Conservation (phyloP, 1,140 invertebrate genomes). For the Pinna nobilis region DNA sequence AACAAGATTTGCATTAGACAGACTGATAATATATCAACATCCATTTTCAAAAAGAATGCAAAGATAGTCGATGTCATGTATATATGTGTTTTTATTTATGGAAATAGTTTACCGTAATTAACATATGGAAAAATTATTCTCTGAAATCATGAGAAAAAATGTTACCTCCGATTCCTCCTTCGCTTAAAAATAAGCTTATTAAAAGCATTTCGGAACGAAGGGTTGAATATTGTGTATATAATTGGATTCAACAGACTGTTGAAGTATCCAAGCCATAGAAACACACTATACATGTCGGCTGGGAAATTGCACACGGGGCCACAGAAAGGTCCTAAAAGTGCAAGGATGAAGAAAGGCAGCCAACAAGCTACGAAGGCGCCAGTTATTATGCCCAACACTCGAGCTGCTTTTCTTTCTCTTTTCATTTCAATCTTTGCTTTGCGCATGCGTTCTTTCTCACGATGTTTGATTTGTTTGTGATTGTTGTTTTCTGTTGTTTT, state of each 20-base stretch:
- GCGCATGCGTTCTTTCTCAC: conserved; percentile 56
- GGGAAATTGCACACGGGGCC: conserved; percentile 66
- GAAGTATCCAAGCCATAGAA: conserved; percentile 74
- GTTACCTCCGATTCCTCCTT: conserved; percentile 4
- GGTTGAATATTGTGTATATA: conserved; percentile 75
- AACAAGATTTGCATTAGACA: too few relatives aligned
- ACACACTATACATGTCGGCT: conserved; percentile 66
- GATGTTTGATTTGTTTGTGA: conserved; percentile 48
- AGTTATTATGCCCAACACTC: conserved; percentile 75
- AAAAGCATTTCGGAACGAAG: conserved; percentile 72
- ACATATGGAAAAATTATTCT: too few relatives aligned
- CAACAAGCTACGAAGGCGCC: conserved; percentile 74
- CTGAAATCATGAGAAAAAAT: too few relatives aligned
- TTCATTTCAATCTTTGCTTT: conserved; percentile 75
- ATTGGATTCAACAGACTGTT: conserved; percentile 74
- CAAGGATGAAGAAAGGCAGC: conserved; percentile 74
- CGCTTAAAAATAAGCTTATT: conserved; percentile 54
- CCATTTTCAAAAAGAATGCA: too few relatives aligned
- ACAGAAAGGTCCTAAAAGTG: conserved; percentile 68
- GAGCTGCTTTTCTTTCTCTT: conserved; percentile 75
- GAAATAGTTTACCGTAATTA: too few relatives aligned
- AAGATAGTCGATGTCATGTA: too few relatives aligned
- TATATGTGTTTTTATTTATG: too few relatives aligned
- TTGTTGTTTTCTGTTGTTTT: conserved; percentile 49
- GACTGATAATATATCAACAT: too few relatives aligned